Percentiles rank a stretch among this genome's conserved stretches.
Evolutionary conservation across 37 sponge, comb jelly and placozoan genomes (phyloP).

Genomic region (Axinella damicornis): DNA sequence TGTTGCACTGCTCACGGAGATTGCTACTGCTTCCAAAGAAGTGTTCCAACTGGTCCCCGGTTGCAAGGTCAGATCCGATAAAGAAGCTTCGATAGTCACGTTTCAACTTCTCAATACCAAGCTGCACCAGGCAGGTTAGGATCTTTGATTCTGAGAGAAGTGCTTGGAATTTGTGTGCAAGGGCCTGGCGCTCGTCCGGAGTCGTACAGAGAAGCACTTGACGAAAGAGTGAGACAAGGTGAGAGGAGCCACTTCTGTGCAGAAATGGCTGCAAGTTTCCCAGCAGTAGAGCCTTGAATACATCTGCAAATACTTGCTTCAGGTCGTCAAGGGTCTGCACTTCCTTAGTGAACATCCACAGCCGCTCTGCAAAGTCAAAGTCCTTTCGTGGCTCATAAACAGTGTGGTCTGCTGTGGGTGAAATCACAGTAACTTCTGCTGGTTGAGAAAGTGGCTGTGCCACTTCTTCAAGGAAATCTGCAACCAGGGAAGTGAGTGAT

Average conservation of each 20-base stretch:
- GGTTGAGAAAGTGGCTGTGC: constrained; percentile 9
- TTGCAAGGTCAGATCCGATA: constrained; percentile 18
- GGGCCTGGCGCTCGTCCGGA: constrained; percentile 6
- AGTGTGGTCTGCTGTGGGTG: constrained; percentile 30
- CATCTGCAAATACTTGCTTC: constrained; percentile 12
- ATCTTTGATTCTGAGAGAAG: constrained; percentile 25
- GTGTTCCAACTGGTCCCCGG: constrained; percentile 24
- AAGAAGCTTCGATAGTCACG: constrained; percentile 46
- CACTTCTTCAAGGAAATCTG: constrained; percentile 35
- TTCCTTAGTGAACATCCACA: constrained; percentile 66
- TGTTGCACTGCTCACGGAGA: constrained; percentile 29
- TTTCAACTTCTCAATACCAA: constrained; percentile 64
- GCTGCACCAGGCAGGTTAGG: constrained; percentile 50
- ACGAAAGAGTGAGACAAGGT: constrained; percentile 61
- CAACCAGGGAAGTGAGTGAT: not conserved
- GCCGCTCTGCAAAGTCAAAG: constrained; percentile 60
- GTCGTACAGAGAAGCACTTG: constrained; percentile 18
- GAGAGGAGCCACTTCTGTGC: constrained; percentile 41
- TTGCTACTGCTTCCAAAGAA: constrained; percentile 11
- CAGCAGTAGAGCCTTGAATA: constrained; percentile 57
- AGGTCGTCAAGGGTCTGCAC: constrained; percentile 48
- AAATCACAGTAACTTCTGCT: constrained; percentile 42
- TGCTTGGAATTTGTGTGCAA: constrained; percentile 46
- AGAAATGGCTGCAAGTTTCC: constrained; percentile 63
- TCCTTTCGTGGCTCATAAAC: constrained; percentile 38